Evolutionary conservation across 1,140 invertebrate genomes (phyloP).

Genomic region (Micrasema longulum): DNA sequence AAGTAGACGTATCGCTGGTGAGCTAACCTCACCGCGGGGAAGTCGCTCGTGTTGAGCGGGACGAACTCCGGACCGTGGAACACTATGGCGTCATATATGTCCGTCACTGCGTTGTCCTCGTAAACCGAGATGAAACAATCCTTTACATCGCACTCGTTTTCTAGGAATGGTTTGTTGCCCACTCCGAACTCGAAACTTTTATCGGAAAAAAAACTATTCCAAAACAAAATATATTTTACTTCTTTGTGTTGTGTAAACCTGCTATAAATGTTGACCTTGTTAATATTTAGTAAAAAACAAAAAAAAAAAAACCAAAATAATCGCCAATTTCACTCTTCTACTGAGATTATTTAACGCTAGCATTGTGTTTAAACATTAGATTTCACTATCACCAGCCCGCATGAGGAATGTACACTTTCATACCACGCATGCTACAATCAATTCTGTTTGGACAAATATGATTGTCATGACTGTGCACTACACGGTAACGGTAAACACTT

Average conservation of each 20-base stretch:
- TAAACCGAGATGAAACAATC: conserved; percentile 46
- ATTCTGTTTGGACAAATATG: not conserved
- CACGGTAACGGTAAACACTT: too few species aligned
- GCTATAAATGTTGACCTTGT: not conserved
- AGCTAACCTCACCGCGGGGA: not conserved
- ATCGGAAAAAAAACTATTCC: conserved; percentile 45
- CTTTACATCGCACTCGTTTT: conserved; percentile 35
- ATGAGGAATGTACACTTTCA: not conserved
- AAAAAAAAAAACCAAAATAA: not conserved
- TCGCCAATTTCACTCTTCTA: not conserved
- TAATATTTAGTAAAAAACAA: not conserved
- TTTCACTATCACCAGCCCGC: not conserved
- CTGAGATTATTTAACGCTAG: not conserved
- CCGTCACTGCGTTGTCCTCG: conserved; percentile 36
- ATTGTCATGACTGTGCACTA: too few species aligned
- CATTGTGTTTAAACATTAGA: not conserved
- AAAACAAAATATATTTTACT: conserved; percentile 39
- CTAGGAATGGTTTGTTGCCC: conserved; percentile 35
- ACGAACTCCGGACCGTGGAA: conserved; percentile 51
- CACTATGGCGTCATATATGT: conserved; percentile 61
- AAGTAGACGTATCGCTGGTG: conserved; percentile 47
- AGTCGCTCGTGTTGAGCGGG: not conserved
- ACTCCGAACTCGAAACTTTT: conserved; percentile 38
- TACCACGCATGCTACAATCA: not conserved
- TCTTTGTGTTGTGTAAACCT: not conserved